Evolutionary conservation across 2,888 invertebrate genomes (phyloP).

Genomic region (Cacoxenus indagator): DNA sequence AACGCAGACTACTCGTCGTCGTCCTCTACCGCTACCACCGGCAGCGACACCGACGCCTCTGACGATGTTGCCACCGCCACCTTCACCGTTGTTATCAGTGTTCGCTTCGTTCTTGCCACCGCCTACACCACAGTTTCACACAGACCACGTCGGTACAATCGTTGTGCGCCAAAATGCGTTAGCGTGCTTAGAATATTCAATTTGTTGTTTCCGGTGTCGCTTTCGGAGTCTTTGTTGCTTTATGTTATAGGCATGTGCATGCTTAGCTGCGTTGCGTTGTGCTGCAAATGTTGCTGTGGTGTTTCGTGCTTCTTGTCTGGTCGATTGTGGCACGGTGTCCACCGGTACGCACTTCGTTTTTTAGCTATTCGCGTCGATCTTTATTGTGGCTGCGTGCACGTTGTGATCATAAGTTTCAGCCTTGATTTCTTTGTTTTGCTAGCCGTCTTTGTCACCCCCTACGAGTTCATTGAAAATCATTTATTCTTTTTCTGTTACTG

Average conservation of each 20-base stretch:
- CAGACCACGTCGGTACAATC: neutral
- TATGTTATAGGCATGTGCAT: too few species aligned
- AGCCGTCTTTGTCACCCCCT: too few species aligned
- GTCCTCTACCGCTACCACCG: too few species aligned
- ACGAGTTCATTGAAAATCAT: too few species aligned
- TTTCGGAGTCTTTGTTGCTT: slow-evolving; percentile 4
- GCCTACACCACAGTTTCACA: neutral
- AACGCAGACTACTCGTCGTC: too few species aligned
- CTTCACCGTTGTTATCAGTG: neutral
- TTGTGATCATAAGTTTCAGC: too few species aligned
- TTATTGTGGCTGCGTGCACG: too few species aligned
- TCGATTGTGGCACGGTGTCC: neutral
- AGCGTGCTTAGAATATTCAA: slow-evolving; percentile 52
- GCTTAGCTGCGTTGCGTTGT: neutral
- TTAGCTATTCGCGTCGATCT: too few species aligned
- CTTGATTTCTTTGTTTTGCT: too few species aligned
- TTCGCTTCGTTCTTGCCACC: neutral
- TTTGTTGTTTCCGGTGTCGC: slow-evolving; percentile 48
- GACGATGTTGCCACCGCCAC: neutral
- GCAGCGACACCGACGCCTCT: neutral
- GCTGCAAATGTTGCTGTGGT: neutral
- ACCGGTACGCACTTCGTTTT: too few species aligned
- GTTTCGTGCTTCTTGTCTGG: neutral
- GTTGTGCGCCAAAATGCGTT: slow-evolving; percentile 7
- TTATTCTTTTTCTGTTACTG: neutral